Evolutionary conservation across 2,888 invertebrate species (phyloP), one percentile per base, ranked within the genome.

Genomic region (Arge pagana): DNA sequence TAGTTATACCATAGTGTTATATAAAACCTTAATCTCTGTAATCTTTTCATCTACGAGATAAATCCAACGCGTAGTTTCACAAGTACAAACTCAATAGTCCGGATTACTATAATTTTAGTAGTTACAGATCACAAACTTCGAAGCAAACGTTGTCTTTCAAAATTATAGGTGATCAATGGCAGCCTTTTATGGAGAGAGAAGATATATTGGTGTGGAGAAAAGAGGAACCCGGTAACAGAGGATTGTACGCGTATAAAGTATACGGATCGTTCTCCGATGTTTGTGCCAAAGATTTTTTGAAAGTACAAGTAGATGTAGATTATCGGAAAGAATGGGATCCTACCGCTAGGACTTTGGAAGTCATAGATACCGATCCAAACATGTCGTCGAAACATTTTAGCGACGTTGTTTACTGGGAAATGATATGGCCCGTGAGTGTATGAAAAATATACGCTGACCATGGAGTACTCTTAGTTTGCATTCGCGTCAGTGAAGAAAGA

Each of bases 361-460:
- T 91, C 4, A 82, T 91, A 6, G 90, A 91, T 61, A 77, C 81
- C 4, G 83, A 86, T 70, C 83, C 84, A 1, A 66, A 75, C 43
- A 71, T 78, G 0, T 83, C 61, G 2, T n/a, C 24, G 4, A 40
- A 59, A 48, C 56, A 62, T 15, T 74, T 87, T 59, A 87, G 88
- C 64, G 87, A 90, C 55, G 79, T 93, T 30, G 78, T 93, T 52
- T 93, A 93, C 65, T 93, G 93, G 93, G 92, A 93, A 78, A 90
- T 92, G 79, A 78, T 86, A 51, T 93, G 93, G 91, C 93, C 93
- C 59, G 89, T 90, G 74, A 80, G 84, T 79, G 49, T 30, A 28
- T 36, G 24, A 28, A 36, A 3, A 2, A 11, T 15, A 35, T 4
- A 26, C 15, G 19, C 3, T 37, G 19, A 37, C 18, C 19, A 15